Conservation (phyloP, 2,888 invertebrate species). For the Orgyia antiqua region DNA sequence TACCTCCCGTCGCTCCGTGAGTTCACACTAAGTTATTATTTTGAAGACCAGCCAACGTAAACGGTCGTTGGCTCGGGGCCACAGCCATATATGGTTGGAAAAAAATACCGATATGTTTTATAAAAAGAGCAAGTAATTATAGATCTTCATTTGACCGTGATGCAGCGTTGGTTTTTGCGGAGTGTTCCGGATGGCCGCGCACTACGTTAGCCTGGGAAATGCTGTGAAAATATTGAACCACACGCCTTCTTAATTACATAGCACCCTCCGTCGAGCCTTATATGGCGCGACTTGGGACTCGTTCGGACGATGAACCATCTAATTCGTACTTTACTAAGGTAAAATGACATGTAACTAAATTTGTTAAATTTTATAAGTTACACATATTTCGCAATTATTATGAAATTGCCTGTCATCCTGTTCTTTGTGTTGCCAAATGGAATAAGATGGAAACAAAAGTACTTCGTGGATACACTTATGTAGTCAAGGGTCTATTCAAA, state of each 20-base stretch:
- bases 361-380: too few relatives aligned
- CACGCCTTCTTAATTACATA: slow-evolving; percentile 26
- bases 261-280: slow-evolving; percentile 27
- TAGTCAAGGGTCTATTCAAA: too few relatives aligned
- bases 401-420: too few relatives aligned
- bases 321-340: too few relatives aligned
- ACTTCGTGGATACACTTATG: too few relatives aligned
- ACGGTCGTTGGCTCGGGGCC: slow-evolving; percentile 56
- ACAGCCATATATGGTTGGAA: slow-evolving; percentile 52
- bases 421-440: too few relatives aligned
- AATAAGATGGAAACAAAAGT: too few relatives aligned
- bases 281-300: slow-evolving; percentile 23
- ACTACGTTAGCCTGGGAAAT: slow-evolving; percentile 52
- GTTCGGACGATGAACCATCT: slow-evolving; percentile 24
- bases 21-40: slow-evolving; percentile 42
- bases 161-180: slow-evolving; percentile 53
- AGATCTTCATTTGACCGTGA: slow-evolving; percentile 75
- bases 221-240: slow-evolving; percentile 38
- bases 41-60: slow-evolving; percentile 54
- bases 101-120: slow-evolving; percentile 48
- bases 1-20: slow-evolving; percentile 14
- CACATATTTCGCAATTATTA: too few relatives aligned
- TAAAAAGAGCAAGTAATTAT: slow-evolving; percentile 71
- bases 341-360: too few relatives aligned
- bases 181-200: slow-evolving; percentile 48